Evolutionary conservation across 2,888 invertebrate species (phyloP), one percentile per base, ranked within the genome.

Genomic region (Cheilosia impressa): DNA sequence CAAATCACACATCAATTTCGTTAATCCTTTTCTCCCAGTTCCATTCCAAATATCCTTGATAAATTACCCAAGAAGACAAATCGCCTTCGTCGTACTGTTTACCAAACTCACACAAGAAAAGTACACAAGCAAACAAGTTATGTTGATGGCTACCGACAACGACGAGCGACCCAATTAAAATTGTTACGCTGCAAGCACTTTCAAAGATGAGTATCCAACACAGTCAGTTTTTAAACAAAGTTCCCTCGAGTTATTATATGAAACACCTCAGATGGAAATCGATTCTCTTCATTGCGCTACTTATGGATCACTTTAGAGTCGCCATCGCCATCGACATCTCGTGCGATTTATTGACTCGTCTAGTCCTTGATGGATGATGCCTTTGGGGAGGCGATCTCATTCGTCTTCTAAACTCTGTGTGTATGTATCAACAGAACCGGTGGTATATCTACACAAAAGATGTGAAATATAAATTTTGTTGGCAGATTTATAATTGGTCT

Each of bases 241-340:
- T 65, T 50, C 78, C 57, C 68, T 38, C 68, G 27, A 73, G 63
- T 62, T 63, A 71, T 77, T 78, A 43, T 55, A 38, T 38, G 13
- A 38, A 55, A 63, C 78, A 78, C 83, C 78, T 83, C 58, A 41
- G 45, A 73, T 73, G 57, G 57, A 75, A 75, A 79, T 83, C 83
- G 73, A 78, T 83, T 57, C 50, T 55, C 43, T 63, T 68, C 63
- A 83, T 73, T 73, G 63, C 31, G 73, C 68, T 38, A 34, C 83
- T 83, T 78, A 83, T 83, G 78, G 78, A 73, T 50, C 72, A 73
- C 78, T 83, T 83, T 58, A 83, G 79, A 69, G 58, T 73, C 62
- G 34, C 57, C 73, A 75, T 27, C 27, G 27, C 6, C 27, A 27
- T 27, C 31, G 31, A 7, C 31, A 31, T 83, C 69, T 31, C 58